Percentiles rank a stretch among this genome's conserved stretches.
phyloP scores from a whole-genome alignment of 1,140 invertebrate species.

The Bursaphelenchus mucronatus region DNA sequence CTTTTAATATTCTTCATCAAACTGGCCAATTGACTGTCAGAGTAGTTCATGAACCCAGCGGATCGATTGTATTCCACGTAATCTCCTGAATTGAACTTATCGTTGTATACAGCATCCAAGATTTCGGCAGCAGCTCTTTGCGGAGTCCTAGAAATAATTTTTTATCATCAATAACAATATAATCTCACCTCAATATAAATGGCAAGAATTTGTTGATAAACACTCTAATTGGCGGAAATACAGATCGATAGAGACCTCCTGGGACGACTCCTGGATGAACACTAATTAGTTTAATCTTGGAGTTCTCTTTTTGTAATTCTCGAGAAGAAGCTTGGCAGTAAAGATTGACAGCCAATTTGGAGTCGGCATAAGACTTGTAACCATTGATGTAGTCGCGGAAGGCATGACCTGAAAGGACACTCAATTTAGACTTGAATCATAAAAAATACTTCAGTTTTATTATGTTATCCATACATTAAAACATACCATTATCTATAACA shows the following conservation, averaged over 20 bases:
- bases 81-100: neutral
- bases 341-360: slow-evolving; percentile 22
- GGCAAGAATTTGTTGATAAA: slow-evolving; percentile 19
- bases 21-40: slow-evolving; percentile 1
- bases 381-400: slow-evolving; percentile 24
- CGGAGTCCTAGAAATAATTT: slow-evolving; percentile 2
- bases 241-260: slow-evolving; percentile 22
- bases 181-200: slow-evolving; percentile 22
- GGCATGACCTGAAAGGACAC: slow-evolving; percentile 17
- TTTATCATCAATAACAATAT: neutral
- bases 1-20: neutral
- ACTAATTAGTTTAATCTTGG: slow-evolving; percentile 18
- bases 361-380: slow-evolving; percentile 31
- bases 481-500: slow-evolving; percentile 12
- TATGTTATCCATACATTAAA: neutral
- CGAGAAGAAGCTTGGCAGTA: slow-evolving; percentile 21
- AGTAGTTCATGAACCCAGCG: neutral
- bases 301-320: neutral
- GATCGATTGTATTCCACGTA: slow-evolving; percentile 16
- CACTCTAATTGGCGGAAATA: slow-evolving; percentile 23
- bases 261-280: slow-evolving; percentile 35
- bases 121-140: slow-evolving; percentile 15
- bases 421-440: neutral
- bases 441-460: neutral
- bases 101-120: slow-evolving; percentile 19